Base-by-base conservation (phyloP, 2,113 vertebrate species). In the Thymallus thymallus region DNA sequence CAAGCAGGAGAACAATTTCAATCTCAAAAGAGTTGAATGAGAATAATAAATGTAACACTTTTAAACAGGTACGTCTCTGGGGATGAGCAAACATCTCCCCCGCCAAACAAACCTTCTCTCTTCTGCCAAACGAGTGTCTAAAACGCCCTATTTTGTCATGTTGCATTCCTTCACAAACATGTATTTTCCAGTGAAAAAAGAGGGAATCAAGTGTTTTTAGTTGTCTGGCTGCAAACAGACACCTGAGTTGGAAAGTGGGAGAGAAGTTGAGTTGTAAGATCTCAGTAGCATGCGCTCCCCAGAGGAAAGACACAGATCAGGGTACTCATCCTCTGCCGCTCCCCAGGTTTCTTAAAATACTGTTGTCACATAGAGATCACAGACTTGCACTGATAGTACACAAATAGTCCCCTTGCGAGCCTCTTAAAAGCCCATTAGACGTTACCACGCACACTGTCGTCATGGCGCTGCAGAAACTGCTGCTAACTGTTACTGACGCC, bases 371-470 rank as follows among this genome's bases (percentile, higher is more conserved):
- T 84, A 89, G 88, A 87, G 90, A 85, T 90, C 90, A 85, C 80
- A 89, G 76, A 70, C 80, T 84, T 82, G 58, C 80, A 75, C 82
- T 86, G 83, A 90, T 89, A 88, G 87, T 83, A 85, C 90, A 88
- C 92, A 92, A 89, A 91, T 89, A 91, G 87, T 91, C 76, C 90
- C 87, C 75, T 84, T 83, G 86, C 81, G 56, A 80, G 32, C 76
- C 89, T 90, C 85, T 89, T 86, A 87, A 91, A 92, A 89, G 89
- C 88, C 93, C 90, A 78, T 92, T 89, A 87, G 87, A 91, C 88
- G 71, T 87, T 82, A 75, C 79, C 0, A 66, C 73, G 79, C 86
- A 85, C 86, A 60, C n/a, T n/a, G 56, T 60, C 56, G n/a, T n/a
- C 18, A 60, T 9, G 60, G 84, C 81, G 84, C 87, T 74, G 86